phyloP scores from a whole-genome alignment of 2,888 invertebrate genomes.

The Trachelus stipa region DNA sequence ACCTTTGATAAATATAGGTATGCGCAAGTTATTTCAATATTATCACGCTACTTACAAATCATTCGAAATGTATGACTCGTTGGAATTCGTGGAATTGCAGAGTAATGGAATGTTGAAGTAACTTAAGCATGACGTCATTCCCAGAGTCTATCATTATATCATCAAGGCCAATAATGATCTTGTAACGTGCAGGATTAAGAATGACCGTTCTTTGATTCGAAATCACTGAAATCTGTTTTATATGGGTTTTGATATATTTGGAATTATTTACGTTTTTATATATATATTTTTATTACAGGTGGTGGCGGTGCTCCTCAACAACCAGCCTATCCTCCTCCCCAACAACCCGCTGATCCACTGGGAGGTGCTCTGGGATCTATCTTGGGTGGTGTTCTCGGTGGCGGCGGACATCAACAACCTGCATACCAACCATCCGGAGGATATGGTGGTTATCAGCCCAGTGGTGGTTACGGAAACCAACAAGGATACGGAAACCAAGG shows the following conservation, averaged over 20 bases:
- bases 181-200: background rate
- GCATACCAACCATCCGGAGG: conserved; percentile 54
- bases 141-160: conserved; percentile 5
- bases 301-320: conserved; percentile 29
- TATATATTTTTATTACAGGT: conserved; percentile 4
- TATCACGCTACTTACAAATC: background rate
- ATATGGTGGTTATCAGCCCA: conserved; percentile 38
- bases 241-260: background rate
- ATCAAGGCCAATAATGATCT: conserved; percentile 20
- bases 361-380: conserved; percentile 54
- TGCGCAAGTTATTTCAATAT: background rate
- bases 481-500: conserved; percentile 30
- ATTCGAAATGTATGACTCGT: background rate
- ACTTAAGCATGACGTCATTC: conserved; percentile 15
- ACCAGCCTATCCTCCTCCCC: conserved; percentile 31
- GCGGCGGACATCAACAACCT: conserved; percentile 48
- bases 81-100: background rate
- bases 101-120: background rate
- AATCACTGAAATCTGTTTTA: background rate
- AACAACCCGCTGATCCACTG: conserved; percentile 44
- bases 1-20: background rate
- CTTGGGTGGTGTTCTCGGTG: conserved; percentile 58
- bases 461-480: conserved; percentile 41
- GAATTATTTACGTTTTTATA: background rate
- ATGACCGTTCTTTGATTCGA: background rate